Base-by-base conservation (phyloP, 2,797 vertebrate species). In the Tenualosa thibaudeaui region DNA sequence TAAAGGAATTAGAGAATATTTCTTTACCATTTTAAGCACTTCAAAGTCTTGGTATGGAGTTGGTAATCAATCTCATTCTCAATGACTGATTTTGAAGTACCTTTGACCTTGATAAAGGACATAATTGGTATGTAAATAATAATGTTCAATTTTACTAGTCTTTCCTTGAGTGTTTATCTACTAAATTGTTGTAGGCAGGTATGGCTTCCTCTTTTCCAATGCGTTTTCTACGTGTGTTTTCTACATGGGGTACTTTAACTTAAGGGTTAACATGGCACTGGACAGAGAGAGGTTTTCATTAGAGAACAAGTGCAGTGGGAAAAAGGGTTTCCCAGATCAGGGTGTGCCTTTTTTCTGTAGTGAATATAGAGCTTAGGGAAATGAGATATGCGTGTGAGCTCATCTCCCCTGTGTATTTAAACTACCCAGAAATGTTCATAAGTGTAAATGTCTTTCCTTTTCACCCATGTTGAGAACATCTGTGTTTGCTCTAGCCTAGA, bases 271-370 rank as follows among this genome's bases (percentile, higher is more conserved):
- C 31, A 78, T 22, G 71, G 71, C 71, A 17, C 71, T 78, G 81
- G 50, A 82, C 22, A 43, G 71, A 83, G 40, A 62, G 19, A 60
- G 49, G 46, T 88, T 90, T 85, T 81, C 49, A 84, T 87, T 88
- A 86, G 56, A 91, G 90, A 91, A 93, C 93, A 95, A 95, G 93
- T 95, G 94, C 89, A 92, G 78, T 86, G 88, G 88, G 87, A 90
- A 85, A 31, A 46, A 75, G 89, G 43, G 89, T 92, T 87, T 90
- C 86, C 88, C 91, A 91, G 91, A 90, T 90, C 88, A 93, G 95
- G 95, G 95, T 94, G 95, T 96, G 95, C 90, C 95, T 89, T 88
- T 91, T 90, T 90, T 91, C 92, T 90, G 81, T 91, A 88, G 90
- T 90, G 89, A 85, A 91, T 83, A 83, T 85, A 89, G 89, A 81